phyloP scores from a whole-genome alignment of 2,888 invertebrate species.

The Agrotis exclamationis region DNA sequence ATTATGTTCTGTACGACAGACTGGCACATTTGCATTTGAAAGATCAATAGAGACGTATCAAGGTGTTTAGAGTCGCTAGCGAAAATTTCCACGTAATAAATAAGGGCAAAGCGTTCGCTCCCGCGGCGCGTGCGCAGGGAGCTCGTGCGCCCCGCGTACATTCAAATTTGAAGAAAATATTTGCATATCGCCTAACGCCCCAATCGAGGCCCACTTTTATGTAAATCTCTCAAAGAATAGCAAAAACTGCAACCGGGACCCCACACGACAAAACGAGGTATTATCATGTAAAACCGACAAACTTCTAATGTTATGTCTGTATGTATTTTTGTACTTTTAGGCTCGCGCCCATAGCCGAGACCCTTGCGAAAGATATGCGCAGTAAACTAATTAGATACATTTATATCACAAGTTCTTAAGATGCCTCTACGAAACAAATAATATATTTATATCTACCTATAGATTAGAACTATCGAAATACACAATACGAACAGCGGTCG shows the following conservation, averaged over 20 bases:
- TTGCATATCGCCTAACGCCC: conserved; percentile 91
- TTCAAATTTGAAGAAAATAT: conserved; percentile 88
- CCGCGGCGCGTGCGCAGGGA: conserved; percentile 85
- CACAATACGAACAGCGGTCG: conserved; percentile 81
- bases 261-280: conserved; percentile 82
- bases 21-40: conserved; percentile 86
- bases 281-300: conserved; percentile 85
- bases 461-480: conserved; percentile 81
- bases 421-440: conserved; percentile 90
- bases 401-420: conserved; percentile 91
- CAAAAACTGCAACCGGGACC: conserved; percentile 87
- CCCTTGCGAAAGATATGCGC: conserved; percentile 80
- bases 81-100: conserved; percentile 83
- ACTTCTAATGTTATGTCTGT: conserved; percentile 88
- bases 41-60: conserved; percentile 81
- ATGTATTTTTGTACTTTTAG: conserved; percentile 85
- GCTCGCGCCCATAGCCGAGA: conserved; percentile 74
- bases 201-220: conserved; percentile 85
- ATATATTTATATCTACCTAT: conserved; percentile 87
- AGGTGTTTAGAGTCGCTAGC: conserved; percentile 77
- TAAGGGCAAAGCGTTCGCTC: conserved; percentile 78
- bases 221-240: conserved; percentile 86
- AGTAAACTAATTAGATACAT: conserved; percentile 87
- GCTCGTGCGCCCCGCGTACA: conserved; percentile 77
- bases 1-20: conserved; percentile 73